phyloP scores from a whole-genome alignment of 2,797 vertebrate species.

The Steatocranus sp. region DNA sequence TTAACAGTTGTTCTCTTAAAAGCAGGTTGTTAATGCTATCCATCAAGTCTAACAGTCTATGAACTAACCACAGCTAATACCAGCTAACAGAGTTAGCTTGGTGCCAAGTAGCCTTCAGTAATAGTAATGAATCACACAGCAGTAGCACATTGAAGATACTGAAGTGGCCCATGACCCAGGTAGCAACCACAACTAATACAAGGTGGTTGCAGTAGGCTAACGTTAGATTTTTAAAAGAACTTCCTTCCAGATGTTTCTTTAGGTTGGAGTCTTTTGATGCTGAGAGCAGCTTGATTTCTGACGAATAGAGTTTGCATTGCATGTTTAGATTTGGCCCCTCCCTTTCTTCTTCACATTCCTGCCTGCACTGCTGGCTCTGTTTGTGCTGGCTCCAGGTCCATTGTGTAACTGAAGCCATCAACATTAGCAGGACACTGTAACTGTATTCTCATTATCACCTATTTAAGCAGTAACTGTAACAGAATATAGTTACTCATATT shows the following conservation, averaged over 20 bases:
- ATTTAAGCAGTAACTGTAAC: not conserved
- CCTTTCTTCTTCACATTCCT: not conserved
- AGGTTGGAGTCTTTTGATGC: not conserved
- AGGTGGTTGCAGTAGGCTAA: fast-evolving
- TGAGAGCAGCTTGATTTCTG: not conserved
- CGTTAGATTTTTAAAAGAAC: fast-evolving
- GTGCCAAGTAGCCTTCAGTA: not conserved
- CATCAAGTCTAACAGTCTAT: not conserved
- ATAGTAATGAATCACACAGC: not conserved
- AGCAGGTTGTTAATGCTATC: not conserved
- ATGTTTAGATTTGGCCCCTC: not conserved
- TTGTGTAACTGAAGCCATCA: not conserved
- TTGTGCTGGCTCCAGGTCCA: not conserved
- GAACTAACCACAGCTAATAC: not conserved
- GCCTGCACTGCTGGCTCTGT: not conserved
- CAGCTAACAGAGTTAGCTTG: not conserved
- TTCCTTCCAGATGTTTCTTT: not conserved
- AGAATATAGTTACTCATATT: not conserved
- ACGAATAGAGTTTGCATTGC: not conserved
- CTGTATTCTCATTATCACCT: not conserved
- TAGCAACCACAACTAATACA: not conserved
- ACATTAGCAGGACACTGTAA: not conserved
- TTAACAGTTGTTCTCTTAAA: not conserved
- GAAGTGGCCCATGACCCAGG: not conserved
- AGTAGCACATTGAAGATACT: not conserved